phyloP scores from a whole-genome alignment of 2,797 vertebrate genomes.

The Gallinago nigripennis region DNA sequence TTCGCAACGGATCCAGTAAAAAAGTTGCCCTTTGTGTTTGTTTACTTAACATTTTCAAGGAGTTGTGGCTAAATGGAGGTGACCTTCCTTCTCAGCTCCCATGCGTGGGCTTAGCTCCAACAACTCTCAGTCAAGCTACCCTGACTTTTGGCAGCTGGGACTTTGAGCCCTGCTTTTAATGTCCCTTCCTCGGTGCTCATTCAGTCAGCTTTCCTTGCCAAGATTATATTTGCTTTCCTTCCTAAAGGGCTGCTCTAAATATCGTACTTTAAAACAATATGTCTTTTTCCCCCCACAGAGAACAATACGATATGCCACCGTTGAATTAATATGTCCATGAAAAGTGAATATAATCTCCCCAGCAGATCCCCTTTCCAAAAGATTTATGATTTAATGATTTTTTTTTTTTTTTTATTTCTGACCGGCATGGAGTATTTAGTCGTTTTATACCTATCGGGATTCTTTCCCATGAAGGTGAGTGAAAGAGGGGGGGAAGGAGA shows the following conservation, averaged over 20 bases:
- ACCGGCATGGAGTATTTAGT: neutral
- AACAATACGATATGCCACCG: slow-evolving; percentile 49
- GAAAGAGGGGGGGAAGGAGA: neutral
- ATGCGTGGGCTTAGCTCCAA: neutral
- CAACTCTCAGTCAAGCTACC: neutral
- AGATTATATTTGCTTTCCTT: slow-evolving; percentile 54
- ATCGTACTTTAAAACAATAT: slow-evolving; percentile 39
- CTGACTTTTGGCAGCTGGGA: slow-evolving; percentile 28
- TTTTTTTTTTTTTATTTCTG: slow-evolving; percentile 25
- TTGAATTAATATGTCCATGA: slow-evolving; percentile 47
- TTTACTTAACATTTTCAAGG: slow-evolving; percentile 17
- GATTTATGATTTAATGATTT: slow-evolving; percentile 53
- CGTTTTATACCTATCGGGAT: slow-evolving; percentile 26
- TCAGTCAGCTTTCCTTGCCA: neutral
- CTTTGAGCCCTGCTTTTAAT: slow-evolving; percentile 18
- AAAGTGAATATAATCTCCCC: slow-evolving; percentile 45
- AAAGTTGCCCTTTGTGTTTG: neutral
- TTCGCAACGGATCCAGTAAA: neutral
- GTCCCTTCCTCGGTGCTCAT: neutral
- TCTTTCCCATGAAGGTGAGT: neutral
- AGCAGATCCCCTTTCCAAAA: slow-evolving; percentile 34
- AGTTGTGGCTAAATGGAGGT: neutral
- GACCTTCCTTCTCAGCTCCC: slow-evolving; percentile 37
- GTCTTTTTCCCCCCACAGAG: neutral
- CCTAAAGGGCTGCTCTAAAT: slow-evolving; percentile 44